phyloP scores from a whole-genome alignment of 2,888 invertebrate genomes.

The Tipula confusa region DNA sequence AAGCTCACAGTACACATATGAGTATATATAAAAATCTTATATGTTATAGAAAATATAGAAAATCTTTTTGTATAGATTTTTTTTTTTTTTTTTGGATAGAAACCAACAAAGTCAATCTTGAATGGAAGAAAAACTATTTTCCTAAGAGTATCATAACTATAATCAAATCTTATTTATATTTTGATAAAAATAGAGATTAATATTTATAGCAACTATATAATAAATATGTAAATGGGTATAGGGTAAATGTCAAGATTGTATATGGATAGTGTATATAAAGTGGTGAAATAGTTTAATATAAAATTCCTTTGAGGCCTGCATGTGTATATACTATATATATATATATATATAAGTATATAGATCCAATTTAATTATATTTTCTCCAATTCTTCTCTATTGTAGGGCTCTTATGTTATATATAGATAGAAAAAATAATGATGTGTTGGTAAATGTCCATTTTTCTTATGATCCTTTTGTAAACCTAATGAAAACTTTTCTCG shows the following conservation, averaged over 20 bases:
- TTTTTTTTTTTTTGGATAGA: neutral
- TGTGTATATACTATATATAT: neutral
- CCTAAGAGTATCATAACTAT: slow-evolving; percentile 25
- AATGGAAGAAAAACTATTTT: neutral
- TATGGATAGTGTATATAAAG: neutral
- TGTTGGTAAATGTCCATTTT: neutral
- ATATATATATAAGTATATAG: neutral
- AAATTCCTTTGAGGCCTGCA: neutral
- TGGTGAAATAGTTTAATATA: neutral
- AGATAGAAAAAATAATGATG: neutral
- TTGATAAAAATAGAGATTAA: neutral
- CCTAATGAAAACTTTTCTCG: neutral
- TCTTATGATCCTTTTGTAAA: neutral
- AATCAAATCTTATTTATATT: slow-evolving; percentile 25
- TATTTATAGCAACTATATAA: neutral
- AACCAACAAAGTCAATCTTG: slow-evolving; percentile 3
- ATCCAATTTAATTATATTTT: neutral
- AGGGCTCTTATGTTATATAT: neutral
- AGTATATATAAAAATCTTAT: neutral
- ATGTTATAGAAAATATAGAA: neutral
- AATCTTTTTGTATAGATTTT: neutral
- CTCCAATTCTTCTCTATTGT: neutral
- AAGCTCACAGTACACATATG: neutral
- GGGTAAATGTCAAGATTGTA: neutral
- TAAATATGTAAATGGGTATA: neutral